These are phyloP conservation scores for Rhinichthys osculus DNA, from an alignment of 2,797 vertebrate genomes.

Conservation along the genomic window DNA sequence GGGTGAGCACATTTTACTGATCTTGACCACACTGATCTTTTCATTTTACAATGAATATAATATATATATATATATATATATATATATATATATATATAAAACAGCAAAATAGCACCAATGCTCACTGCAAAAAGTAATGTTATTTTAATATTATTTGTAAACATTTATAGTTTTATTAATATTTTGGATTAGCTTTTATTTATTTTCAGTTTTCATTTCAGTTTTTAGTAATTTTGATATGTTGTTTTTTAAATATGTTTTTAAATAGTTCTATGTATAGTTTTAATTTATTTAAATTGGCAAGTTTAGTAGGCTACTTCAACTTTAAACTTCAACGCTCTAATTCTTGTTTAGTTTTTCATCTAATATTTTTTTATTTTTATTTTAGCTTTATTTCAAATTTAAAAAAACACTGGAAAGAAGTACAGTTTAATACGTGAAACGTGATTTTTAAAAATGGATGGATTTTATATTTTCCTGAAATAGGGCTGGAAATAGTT, in stretches of 20 bases:
- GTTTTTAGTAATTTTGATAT: no score
- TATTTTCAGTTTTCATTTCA: background rate
- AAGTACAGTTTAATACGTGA: background rate
- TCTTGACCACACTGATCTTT: background rate
- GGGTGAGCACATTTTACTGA: background rate
- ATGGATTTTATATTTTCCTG: background rate
- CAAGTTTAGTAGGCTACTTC: background rate
- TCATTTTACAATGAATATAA: background rate
- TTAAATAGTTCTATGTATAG: no score
- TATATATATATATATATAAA: no score
- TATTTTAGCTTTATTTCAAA: background rate
- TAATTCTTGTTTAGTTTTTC: accelerated
- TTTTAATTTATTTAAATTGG: background rate
- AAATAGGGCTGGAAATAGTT: no score
- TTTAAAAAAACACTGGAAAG: background rate
- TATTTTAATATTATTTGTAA: background rate
- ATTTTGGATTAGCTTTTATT: background rate
- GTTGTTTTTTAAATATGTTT: no score
- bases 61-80: no score
- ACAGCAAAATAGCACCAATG: background rate
- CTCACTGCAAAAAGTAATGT: background rate
- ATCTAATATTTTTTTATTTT: background rate
- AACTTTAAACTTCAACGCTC: background rate
- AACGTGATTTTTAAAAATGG: background rate
- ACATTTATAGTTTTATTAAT: background rate